Base-by-base conservation (phyloP, 2,113 vertebrate genomes). In the Phaetusa simplex region DNA sequence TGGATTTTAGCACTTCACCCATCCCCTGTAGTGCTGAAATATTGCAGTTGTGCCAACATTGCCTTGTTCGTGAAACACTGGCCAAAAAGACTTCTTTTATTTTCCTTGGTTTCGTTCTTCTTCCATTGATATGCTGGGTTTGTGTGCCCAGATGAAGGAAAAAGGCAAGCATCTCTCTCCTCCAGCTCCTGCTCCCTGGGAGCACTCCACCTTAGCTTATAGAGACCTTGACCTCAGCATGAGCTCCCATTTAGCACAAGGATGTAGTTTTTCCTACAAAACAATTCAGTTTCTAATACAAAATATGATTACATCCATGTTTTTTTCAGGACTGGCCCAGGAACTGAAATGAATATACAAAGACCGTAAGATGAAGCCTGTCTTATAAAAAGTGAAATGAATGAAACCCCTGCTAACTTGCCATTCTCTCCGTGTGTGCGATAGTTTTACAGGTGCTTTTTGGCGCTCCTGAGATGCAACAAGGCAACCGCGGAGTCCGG, bases 361-460 rank as follows among this genome's bases (percentile, higher is more conserved):
- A 40, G 34, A 59, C 29, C 18, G 2, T 23, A 30, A 53, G 47
- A 32, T 11, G 8, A 58, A 79, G 11, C 24, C 18, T 40, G 12
- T 58, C 24, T 34, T 29, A 14, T 4, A 47, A 74, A 50, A 30
- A 49, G 34, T 0, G 5, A 56, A 23, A 14, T 10, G 6, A 78
- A 61, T 42, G 20, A 8, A 56, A 62, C 18, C 29, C 32, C 64
- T 62, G 58, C 34, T 96, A 20, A 74, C 49, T 10, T 10, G 20
- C 43, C 65, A 36, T 43, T 76, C 49, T 80, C 38, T 62, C 36
- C 0, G 0, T 32, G 27, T 2, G 2, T 26, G 38, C 20, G 15
- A 15, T 34, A 86, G 98, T 99, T 99, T 97, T 98, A 98, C 97
- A 98, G 98, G 93, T 98, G 98, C 90, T 98, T 99, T 91, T 94